These are phyloP conservation scores for Chloropsis hardwickii DNA, from an alignment of 2,113 vertebrate species.

Conservation along the genomic window DNA sequence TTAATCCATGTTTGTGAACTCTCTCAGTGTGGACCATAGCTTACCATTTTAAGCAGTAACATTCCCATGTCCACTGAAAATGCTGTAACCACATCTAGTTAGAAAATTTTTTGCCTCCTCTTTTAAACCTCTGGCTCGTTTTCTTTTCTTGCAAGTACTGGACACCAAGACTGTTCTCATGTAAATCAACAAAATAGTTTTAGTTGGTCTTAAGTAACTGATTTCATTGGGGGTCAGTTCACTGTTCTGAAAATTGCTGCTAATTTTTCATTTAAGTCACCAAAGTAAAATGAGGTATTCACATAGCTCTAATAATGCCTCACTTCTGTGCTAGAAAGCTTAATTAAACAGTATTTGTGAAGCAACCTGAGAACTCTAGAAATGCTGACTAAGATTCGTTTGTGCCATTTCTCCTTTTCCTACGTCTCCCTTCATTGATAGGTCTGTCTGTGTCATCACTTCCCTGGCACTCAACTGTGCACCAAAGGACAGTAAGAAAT, in stretches of 20 bases:
- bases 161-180: neutral
- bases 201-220: neutral
- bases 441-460: neutral
- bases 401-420: neutral
- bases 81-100: neutral
- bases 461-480: neutral
- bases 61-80: neutral
- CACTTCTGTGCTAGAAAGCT: neutral
- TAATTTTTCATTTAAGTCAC: neutral
- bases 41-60: neutral
- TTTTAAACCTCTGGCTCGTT: neutral
- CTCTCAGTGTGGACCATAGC: neutral
- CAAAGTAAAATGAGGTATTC: neutral
- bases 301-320: neutral
- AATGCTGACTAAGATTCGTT: neutral
- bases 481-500: neutral
- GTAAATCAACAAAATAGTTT: neutral
- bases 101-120: neutral
- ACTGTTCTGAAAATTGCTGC: neutral
- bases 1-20: too few species aligned
- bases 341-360: neutral
- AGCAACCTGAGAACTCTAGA: neutral
- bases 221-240: neutral
- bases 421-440: neutral
- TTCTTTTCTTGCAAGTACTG: neutral